Conservation (phyloP, 2,797 vertebrate genomes). For the Cossypha niveicapilla region DNA sequence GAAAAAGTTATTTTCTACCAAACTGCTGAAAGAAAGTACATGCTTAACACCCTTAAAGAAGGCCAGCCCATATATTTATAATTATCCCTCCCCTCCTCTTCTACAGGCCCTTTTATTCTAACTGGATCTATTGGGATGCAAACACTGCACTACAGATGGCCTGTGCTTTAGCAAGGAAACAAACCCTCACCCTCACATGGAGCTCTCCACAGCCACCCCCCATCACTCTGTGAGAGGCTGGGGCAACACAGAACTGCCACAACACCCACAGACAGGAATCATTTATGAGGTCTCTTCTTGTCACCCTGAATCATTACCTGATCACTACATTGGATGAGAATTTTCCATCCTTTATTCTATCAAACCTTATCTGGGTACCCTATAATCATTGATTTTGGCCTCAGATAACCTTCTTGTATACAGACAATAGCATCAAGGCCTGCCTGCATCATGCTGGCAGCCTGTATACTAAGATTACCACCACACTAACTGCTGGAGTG, state of each 20-base stretch:
- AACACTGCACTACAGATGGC: background rate
- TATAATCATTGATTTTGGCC: background rate
- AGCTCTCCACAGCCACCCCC: background rate
- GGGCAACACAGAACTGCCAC: background rate
- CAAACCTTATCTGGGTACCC: background rate
- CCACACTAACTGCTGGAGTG: background rate
- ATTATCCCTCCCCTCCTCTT: background rate
- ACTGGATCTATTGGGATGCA: background rate
- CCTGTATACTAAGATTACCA: background rate
- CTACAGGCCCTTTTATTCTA: background rate
- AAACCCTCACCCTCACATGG: accelerated
- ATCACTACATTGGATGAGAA: background rate
- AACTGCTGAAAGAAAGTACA: background rate
- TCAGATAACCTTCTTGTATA: background rate
- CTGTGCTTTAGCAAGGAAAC: background rate
- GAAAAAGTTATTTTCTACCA: background rate
- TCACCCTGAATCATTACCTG: background rate
- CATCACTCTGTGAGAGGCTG: accelerated
- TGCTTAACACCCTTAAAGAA: background rate
- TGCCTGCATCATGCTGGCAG: background rate
- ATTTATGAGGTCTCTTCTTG: background rate
- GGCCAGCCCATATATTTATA: background rate
- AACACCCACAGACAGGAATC: background rate
- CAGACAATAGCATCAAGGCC: background rate
- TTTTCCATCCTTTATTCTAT: background rate